Evolutionary conservation across 1,140 invertebrate genomes (phyloP).

Genomic region (Orchesella cincta): DNA sequence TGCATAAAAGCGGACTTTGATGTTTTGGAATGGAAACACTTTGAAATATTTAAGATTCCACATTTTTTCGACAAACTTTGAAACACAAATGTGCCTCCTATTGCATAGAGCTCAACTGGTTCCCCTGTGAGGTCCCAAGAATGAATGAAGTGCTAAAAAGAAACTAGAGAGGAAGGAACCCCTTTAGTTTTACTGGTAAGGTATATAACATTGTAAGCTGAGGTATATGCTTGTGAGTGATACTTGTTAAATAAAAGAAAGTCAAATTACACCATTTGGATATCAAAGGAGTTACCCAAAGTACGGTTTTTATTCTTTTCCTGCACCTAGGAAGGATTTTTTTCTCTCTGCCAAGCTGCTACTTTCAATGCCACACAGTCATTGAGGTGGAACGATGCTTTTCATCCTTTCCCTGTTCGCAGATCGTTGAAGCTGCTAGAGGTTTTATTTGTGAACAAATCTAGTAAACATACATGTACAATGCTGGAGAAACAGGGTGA

Average conservation of each 20-base stretch:
- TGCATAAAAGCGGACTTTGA: background rate
- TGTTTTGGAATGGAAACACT: slow-evolving; percentile 29
- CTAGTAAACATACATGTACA: too few species aligned
- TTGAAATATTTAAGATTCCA: slow-evolving; percentile 50
- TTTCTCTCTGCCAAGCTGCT: too few species aligned
- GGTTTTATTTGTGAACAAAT: too few species aligned
- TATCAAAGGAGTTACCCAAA: background rate
- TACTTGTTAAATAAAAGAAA: slow-evolving; percentile 1
- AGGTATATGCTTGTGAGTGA: background rate
- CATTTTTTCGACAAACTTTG: background rate
- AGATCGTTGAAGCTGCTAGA: too few species aligned
- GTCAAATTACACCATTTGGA: slow-evolving; percentile 1
- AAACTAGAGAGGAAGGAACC: background rate
- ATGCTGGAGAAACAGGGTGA: too few species aligned
- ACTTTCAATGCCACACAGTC: too few species aligned
- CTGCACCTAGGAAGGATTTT: too few species aligned
- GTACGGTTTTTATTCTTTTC: too few species aligned
- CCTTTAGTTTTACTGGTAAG: background rate
- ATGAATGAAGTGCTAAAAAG: background rate
- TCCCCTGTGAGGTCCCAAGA: background rate
- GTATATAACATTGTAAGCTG: background rate
- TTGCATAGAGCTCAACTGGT: background rate
- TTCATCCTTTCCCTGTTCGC: too few species aligned
- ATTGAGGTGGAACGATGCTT: too few species aligned
- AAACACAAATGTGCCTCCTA: background rate